Evolutionary conservation across 2,797 vertebrate genomes (phyloP).

Genomic region (Amblyopsis hoosieri): DNA sequence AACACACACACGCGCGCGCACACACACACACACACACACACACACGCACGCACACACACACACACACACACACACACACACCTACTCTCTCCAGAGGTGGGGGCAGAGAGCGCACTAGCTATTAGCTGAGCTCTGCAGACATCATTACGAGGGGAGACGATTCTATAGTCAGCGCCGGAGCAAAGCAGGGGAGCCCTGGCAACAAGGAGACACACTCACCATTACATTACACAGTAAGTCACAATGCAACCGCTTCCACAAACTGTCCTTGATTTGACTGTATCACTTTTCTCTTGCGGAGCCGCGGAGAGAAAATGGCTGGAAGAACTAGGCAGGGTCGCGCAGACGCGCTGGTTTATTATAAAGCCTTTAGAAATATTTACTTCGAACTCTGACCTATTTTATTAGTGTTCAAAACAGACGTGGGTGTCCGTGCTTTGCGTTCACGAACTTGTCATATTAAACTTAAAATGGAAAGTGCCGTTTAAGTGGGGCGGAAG

Average conservation of each 20-base stretch:
- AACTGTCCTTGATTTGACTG: slow-evolving; percentile 36
- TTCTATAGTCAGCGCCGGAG: slow-evolving; percentile 87
- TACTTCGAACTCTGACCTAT: slow-evolving; percentile 63
- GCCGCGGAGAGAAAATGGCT: slow-evolving; percentile 68
- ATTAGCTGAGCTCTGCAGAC: slow-evolving; percentile 88
- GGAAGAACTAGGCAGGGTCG: slow-evolving; percentile 67
- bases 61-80: slow-evolving; percentile 24
- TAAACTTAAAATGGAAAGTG: slow-evolving; percentile 49
- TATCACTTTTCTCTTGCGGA: slow-evolving; percentile 44
- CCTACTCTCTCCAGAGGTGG: slow-evolving; percentile 59
- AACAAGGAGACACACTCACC: slow-evolving; percentile 81
- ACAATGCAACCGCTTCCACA: slow-evolving; percentile 50
- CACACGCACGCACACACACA: slow-evolving; percentile 83
- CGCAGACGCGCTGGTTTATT: slow-evolving; percentile 66
- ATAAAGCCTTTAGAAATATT: slow-evolving; percentile 63
- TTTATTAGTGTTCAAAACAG: slow-evolving; percentile 38
- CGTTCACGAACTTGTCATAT: slow-evolving; percentile 51
- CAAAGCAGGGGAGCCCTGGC: slow-evolving; percentile 78
- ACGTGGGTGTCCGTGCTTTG: not conserved
- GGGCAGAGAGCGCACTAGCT: slow-evolving; percentile 73
- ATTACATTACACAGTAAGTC: slow-evolving; percentile 91
- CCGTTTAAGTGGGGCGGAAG: slow-evolving; percentile 48
- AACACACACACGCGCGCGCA: slow-evolving; percentile 67
- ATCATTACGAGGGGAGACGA: slow-evolving; percentile 90
- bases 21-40: slow-evolving; percentile 59